Percentiles rank a stretch among this genome's conserved stretches.
Conservation (phyloP, 2,888 invertebrate genomes). For the Drosophila mimetica region DNA sequence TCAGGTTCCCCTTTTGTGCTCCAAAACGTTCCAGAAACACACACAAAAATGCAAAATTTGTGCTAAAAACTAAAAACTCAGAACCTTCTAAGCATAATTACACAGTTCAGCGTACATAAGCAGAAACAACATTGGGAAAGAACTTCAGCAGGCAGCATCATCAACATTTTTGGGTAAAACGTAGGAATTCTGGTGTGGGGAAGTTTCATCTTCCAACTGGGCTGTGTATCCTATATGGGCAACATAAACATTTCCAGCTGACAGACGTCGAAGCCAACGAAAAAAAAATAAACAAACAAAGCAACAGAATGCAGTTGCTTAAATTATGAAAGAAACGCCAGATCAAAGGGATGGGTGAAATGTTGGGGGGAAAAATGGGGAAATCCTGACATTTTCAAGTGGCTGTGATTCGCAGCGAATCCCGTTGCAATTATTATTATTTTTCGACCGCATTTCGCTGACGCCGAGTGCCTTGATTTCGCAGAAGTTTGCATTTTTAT, state of each 20-base stretch:
- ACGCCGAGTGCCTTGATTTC: slow-evolving; percentile 14
- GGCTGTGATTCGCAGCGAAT: slow-evolving; percentile 14
- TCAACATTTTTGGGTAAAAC: slow-evolving; percentile 8
- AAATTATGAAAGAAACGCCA: slow-evolving; percentile 40
- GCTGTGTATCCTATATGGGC: slow-evolving; percentile 2
- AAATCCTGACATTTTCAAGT: slow-evolving; percentile 47
- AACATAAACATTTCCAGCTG: slow-evolving; percentile 41
- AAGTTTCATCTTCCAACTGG: slow-evolving; percentile 6
- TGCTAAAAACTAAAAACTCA: slow-evolving; percentile 62
- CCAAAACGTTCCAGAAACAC: slow-evolving; percentile 26
- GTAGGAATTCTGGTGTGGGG: background rate
- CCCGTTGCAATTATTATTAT: slow-evolving; percentile 36
- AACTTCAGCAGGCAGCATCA: background rate
- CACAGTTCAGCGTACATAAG: slow-evolving; percentile 41
- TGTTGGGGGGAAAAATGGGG: background rate
- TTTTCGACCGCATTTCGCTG: slow-evolving; percentile 37
- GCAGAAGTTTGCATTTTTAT: slow-evolving; percentile 37
- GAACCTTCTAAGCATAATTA: slow-evolving; percentile 64
- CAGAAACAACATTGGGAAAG: slow-evolving; percentile 7
- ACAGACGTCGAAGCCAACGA: slow-evolving; percentile 32
- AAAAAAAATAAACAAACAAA: slow-evolving; percentile 36
- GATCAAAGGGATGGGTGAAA: slow-evolving; percentile 27
- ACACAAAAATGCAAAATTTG: slow-evolving; percentile 63
- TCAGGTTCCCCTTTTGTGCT: slow-evolving; percentile 25
- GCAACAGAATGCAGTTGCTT: slow-evolving; percentile 37